Evolutionary conservation across 1,140 invertebrate species (phyloP), one percentile per base, ranked within the genome.

Genomic region (Augochlora pura): DNA sequence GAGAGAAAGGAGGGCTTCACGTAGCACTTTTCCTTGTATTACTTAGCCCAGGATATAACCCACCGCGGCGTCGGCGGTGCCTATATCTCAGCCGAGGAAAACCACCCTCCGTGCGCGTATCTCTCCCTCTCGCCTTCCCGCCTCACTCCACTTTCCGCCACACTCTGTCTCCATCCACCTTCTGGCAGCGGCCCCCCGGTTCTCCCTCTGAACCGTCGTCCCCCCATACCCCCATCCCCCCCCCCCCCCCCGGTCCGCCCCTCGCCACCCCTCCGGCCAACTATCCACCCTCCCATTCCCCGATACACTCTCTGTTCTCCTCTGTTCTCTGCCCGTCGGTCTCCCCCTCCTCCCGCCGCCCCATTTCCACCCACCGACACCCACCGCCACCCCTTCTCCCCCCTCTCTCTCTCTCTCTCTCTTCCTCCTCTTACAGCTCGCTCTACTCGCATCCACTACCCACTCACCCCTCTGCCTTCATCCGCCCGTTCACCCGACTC

Each of bases 1-100:
- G 72, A 69, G 38, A 75, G 46, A 52, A 62, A 81, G 75, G 62
- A 81, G 67, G 76, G 85, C 82, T 84, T 84, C 79, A 65, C 76
- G 69, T 88, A 91, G 91, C 89, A 91, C 91, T 92, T 91, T 91
- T 91, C 87, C 90, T 90, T 88, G 90, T 91, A 92, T 92, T 91
- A 92, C 91, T 92, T 91, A 92, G 90, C 88, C 86, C 86, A 88
- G 88, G 89, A 90, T 89, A 88, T 88, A 88, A 85, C 85, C 83
- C 85, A 86, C 85, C 83, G 85, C 81, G 88, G 81, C 85, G 85
- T 87, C 78, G 87, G 88, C 52, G 82, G 81, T 87, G 84, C 84
- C 90, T 91, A 91, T 91, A 91, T 91, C 90, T 91, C 89, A 91
- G 87, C 82, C 82, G 86, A 88, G 83, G 78, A 88, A 90, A 91